phyloP scores from a whole-genome alignment of 2,888 invertebrate genomes.

The Drosophila peninsularis region DNA sequence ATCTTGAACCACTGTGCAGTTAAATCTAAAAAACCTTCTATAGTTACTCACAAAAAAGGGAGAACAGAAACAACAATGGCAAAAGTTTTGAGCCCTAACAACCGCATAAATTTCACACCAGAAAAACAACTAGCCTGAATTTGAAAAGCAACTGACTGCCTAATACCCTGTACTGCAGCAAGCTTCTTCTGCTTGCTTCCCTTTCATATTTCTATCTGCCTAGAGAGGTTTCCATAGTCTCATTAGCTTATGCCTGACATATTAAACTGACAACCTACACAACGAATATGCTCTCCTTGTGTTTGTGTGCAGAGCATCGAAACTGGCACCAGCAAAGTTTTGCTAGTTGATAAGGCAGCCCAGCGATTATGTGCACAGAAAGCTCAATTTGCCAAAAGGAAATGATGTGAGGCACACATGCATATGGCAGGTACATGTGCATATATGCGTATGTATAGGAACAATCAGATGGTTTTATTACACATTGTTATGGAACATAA shows the following conservation, averaged over 20 bases:
- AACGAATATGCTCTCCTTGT: background rate
- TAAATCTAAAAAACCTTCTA: conserved; percentile 42
- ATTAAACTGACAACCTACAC: background rate
- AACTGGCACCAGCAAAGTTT: conserved; percentile 30
- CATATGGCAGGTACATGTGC: background rate
- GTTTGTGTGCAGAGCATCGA: background rate
- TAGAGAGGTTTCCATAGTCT: too few species aligned
- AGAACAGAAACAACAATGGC: conserved; percentile 14
- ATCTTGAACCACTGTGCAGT: conserved; percentile 39
- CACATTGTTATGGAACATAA: conserved; percentile 14
- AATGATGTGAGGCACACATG: conserved; percentile 34
- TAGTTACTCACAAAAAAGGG: conserved; percentile 33
- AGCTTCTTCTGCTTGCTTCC: background rate
- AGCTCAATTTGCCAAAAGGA: conserved; percentile 18
- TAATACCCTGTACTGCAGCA: background rate
- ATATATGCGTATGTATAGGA: background rate
- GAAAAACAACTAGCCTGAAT: conserved; percentile 17
- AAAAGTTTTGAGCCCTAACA: conserved; percentile 67
- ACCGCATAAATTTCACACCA: conserved; percentile 78
- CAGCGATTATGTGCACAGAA: conserved; percentile 26
- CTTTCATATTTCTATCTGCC: background rate
- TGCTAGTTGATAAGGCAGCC: conserved; percentile 44
- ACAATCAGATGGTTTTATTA: conserved; percentile 12
- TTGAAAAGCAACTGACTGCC: background rate
- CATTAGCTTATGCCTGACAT: too few species aligned